Evolutionary conservation across 2,888 invertebrate genomes (phyloP), one percentile per base, ranked within the genome.

Genomic region (Amblyjoppa proteus): DNA sequence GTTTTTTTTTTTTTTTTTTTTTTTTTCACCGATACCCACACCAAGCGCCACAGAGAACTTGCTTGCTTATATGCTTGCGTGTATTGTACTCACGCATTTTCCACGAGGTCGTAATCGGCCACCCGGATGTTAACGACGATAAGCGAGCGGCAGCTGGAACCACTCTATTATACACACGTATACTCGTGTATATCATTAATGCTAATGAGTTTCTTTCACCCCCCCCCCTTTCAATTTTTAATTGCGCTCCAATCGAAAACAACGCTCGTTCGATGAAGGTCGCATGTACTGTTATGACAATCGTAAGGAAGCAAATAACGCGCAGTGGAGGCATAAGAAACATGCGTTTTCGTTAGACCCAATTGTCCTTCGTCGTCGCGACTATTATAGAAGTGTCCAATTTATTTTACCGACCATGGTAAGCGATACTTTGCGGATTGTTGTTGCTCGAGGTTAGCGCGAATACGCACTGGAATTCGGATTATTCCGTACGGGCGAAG

Each of bases 401-500:
- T 25, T 56, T 2, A 56, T 56, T 56, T n/a, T 25, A 56, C 11
- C 31, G 31, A 28, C 28, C 61, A 4, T 61, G 28, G 70, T 5
- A n/a, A 70, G 45, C n/a, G 13, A 25, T 70, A 69, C 11, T 3
- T 3, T 56, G 31, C 61, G 2, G 31, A 61, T 13, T 20, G 53
- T 25, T 20, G 56, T 25, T 25, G 56, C 3, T 20, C 56, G 56
- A 25, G 58, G 84, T 83, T 82, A 81, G 49, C 70, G 53, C 71
- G 41, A 41, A 64, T 56, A 76, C 79, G 74, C 81, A 75, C 69
- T 87, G 87, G 87, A 88, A 88, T 88, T 86, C 81, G 82, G 70
- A 88, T 88, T 88, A 87, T 88, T 87, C 85, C 64, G 81, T 71
- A 87, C 87, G 86, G 11, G 86, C 87, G 86, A 41, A 88, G 85